These are phyloP conservation scores for Lepus townsendii DNA, from an alignment of 2,797 vertebrate genomes.

Conservation along the genomic window DNA sequence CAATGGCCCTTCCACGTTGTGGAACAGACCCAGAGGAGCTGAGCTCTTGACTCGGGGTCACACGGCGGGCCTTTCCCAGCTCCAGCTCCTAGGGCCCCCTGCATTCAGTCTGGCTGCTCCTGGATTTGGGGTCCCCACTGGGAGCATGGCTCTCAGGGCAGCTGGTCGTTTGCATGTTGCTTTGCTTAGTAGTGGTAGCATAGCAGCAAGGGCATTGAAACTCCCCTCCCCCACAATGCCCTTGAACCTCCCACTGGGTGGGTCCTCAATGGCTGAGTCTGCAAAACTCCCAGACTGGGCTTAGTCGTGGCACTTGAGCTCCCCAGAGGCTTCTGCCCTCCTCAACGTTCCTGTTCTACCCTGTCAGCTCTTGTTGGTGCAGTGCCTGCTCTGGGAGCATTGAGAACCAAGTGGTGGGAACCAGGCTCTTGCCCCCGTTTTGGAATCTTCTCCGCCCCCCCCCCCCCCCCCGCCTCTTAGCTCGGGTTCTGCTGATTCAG, in stretches of 20 bases:
- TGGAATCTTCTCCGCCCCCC: neutral
- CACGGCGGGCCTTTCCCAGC: neutral
- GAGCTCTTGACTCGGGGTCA: slow-evolving; percentile 8
- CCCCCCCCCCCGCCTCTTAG: neutral
- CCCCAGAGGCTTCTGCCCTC: slow-evolving; percentile 6
- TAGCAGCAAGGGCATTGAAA: neutral
- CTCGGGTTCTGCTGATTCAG: slow-evolving; percentile 75
- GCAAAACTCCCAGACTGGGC: slow-evolving; percentile 32
- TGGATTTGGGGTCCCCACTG: slow-evolving; percentile 32
- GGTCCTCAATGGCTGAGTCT: slow-evolving; percentile 58
- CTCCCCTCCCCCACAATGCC: neutral
- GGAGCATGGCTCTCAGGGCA: slow-evolving; percentile 17
- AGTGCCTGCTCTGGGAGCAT: slow-evolving; percentile 45
- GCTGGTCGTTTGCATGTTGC: slow-evolving; percentile 72
- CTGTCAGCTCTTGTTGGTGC: slow-evolving; percentile 62
- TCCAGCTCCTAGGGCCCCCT: neutral
- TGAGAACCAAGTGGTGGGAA: slow-evolving; percentile 62
- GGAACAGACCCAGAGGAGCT: slow-evolving; percentile 30
- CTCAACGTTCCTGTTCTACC: slow-evolving; percentile 64
- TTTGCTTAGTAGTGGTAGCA: slow-evolving; percentile 60
- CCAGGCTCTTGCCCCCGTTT: slow-evolving; percentile 35
- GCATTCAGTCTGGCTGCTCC: neutral
- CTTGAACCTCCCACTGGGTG: slow-evolving; percentile 31
- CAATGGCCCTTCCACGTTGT: neutral
- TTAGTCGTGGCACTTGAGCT: slow-evolving; percentile 49